These are phyloP conservation scores for Caradrina kadenii DNA, from an alignment of 2,888 invertebrate species.

Conservation along the genomic window DNA sequence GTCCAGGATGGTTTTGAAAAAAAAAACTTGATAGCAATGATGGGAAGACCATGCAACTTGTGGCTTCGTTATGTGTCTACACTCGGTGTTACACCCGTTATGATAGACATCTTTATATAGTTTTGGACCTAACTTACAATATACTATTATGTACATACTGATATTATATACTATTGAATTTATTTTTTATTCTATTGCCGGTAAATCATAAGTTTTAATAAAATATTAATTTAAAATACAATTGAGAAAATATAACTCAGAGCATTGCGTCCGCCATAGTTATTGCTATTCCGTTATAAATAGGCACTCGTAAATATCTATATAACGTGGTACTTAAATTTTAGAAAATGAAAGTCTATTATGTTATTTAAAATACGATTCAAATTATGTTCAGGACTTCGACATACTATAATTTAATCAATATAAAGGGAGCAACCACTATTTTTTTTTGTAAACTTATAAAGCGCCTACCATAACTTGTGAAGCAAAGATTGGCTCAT, in stretches of 20 bases:
- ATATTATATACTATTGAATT: no score
- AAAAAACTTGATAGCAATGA: no score
- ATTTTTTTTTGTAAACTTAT: no score
- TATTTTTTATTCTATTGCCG: background rate
- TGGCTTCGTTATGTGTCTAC: no score
- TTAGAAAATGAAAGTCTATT: background rate
- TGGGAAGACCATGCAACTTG: no score
- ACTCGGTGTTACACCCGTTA: no score
- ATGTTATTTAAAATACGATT: background rate
- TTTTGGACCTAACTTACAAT: no score
- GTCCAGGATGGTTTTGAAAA: no score
- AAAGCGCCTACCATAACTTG: conserved; percentile 14
- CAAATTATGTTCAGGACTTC: background rate
- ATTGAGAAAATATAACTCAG: background rate
- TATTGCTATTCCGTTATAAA: conserved; percentile 17
- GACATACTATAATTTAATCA: no score
- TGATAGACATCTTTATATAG: background rate
- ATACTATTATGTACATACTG: no score
- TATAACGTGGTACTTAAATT: background rate
- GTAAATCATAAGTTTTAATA: background rate
- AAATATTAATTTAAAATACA: no score
- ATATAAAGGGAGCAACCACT: no score
- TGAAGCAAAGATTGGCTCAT: conserved; percentile 21
- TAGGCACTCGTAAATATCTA: conserved; percentile 3
- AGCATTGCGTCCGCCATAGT: background rate